A percentile compares a stretch with the other conserved stretches of the same genome.
Conservation (phyloP, 2,113 vertebrate species). For the Oryzias curvinotus region DNA sequence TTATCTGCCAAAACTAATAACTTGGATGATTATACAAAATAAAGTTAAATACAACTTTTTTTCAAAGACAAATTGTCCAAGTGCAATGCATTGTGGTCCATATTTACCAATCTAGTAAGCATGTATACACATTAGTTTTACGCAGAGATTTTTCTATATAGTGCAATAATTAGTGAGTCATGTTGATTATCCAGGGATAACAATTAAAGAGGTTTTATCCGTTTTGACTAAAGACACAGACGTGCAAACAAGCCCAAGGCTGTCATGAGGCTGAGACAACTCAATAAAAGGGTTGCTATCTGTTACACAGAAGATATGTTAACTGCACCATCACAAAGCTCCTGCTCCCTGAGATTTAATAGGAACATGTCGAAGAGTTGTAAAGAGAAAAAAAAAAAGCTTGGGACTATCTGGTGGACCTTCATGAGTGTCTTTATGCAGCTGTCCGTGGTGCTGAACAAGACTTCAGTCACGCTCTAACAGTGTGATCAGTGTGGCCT, state of each 20-base stretch:
- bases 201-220: not conserved
- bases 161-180: too few species aligned
- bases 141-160: too few species aligned
- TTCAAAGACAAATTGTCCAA: too few species aligned
- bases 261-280: too few species aligned
- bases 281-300: not conserved
- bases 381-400: slow-evolving; percentile 4
- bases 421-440: slow-evolving; percentile 27
- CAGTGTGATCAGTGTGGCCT: slow-evolving; percentile 61
- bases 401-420: not conserved
- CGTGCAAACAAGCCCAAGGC: too few species aligned
- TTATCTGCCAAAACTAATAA: too few species aligned
- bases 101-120: too few species aligned
- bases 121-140: too few species aligned
- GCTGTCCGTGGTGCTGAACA: slow-evolving; percentile 67
- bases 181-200: not conserved
- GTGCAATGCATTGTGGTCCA: too few species aligned
- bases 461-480: slow-evolving; percentile 43
- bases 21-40: too few species aligned
- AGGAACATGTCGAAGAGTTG: slow-evolving; percentile 2
- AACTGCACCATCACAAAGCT: not conserved
- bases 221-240: too few species aligned
- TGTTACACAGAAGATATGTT: not conserved
- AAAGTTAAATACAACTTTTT: too few species aligned
- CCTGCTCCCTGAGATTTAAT: not conserved